Conservation (phyloP, 2,797 vertebrate species). For the Scyliorhinus canicula region DNA sequence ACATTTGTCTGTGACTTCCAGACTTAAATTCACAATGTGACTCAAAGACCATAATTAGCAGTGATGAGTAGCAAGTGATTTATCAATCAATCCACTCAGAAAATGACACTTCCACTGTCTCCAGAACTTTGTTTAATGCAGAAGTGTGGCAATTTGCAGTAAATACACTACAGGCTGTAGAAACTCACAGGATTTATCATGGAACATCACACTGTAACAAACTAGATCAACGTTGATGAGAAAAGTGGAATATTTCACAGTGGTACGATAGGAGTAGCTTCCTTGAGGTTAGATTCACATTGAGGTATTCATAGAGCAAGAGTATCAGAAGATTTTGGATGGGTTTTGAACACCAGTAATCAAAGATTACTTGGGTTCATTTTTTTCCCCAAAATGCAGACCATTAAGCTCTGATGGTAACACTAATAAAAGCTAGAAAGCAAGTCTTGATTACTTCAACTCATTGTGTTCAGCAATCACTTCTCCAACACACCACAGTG, state of each 20-base stretch:
- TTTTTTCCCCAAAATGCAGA: not conserved
- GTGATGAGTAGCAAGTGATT: not conserved
- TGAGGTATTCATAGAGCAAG: slow-evolving; percentile 14
- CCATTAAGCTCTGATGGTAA: too few relatives aligned
- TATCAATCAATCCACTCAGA: not conserved
- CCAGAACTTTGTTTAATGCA: not conserved
- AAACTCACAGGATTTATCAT: slow-evolving; percentile 29
- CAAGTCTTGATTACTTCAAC: too few relatives aligned
- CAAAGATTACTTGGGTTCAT: not conserved
- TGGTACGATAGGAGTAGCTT: not conserved
- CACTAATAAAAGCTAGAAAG: too few relatives aligned
- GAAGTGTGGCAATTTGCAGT: not conserved
- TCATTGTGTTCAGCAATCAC: too few relatives aligned
- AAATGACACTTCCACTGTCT: not conserved
- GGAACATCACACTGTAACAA: slow-evolving; percentile 4
- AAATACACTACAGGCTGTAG: slow-evolving; percentile 12
- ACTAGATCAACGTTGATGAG: slow-evolving; percentile 25
- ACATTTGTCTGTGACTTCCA: not conserved
- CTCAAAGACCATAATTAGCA: not conserved
- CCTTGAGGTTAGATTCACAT: slow-evolving; percentile 32
- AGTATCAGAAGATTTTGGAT: slow-evolving; percentile 2
- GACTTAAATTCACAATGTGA: not conserved
- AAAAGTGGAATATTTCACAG: slow-evolving; percentile 5
- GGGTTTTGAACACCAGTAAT: not conserved
- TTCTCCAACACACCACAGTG: too few relatives aligned